A percentile compares a stretch with the other conserved stretches of the same genome.
Evolutionary conservation across 1,140 invertebrate species (phyloP).

Genomic region (Platorchestia sp.): DNA sequence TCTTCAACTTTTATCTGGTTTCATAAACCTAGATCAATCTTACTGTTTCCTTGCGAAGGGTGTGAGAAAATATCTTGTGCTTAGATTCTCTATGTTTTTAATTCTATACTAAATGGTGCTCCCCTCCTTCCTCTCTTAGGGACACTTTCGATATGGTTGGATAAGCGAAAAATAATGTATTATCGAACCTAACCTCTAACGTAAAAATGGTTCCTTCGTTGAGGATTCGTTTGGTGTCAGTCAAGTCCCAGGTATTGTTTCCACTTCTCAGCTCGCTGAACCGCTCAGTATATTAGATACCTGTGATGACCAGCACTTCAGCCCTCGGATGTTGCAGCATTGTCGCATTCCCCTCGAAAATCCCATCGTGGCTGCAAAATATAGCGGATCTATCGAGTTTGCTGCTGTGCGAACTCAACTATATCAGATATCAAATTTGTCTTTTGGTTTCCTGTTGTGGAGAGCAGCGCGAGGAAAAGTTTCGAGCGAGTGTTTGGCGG

Average conservation of each 20-base stretch:
- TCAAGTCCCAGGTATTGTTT: not conserved
- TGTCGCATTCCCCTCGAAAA: not conserved
- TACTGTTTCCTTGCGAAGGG: no score
- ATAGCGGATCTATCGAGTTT: constrained; percentile 2
- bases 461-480: constrained; percentile 3
- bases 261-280: not conserved
- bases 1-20: no score
- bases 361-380: not conserved
- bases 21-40: no score
- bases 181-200: no score
- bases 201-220: not conserved
- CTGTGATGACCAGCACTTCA: not conserved
- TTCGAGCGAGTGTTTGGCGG: constrained; percentile 11
- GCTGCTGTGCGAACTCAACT: constrained; percentile 9
- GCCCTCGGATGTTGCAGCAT: not conserved
- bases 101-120: no score
- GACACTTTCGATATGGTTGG: no score
- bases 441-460: constrained; percentile 49
- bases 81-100: no score
- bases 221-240: not conserved
- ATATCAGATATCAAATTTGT: constrained; percentile 49
- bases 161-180: no score
- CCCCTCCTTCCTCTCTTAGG: no score
- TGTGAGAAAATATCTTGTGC: no score
- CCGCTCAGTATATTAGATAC: not conserved